Conservation (phyloP, 1,140 invertebrate genomes). For the Drosophila sp. region DNA sequence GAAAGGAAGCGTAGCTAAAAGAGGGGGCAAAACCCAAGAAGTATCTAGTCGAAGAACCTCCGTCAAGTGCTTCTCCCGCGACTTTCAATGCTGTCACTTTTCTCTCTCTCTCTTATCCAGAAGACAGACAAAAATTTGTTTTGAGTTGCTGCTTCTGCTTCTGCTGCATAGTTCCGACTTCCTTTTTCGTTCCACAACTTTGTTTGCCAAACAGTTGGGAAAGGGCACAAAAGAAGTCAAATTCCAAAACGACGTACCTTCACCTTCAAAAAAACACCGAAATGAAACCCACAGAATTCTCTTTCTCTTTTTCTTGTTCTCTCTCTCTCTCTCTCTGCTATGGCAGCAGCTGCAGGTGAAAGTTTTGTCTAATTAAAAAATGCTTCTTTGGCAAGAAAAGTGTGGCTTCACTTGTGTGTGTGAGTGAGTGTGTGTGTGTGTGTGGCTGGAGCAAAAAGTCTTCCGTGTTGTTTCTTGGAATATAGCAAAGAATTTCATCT, state of each 20-base stretch:
- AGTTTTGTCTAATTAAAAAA: conserved; percentile 63
- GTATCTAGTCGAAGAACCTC: conserved; percentile 21
- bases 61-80: conserved; percentile 43
- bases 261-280: conserved; percentile 2
- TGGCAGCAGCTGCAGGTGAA: conserved; percentile 59
- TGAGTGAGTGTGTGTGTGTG: neutral
- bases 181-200: conserved; percentile 12
- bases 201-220: conserved; percentile 18
- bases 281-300: conserved; percentile 19
- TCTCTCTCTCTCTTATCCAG: conserved; percentile 19
- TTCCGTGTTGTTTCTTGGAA: neutral
- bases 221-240: conserved; percentile 47
- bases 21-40: conserved; percentile 2
- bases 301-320: conserved; percentile 16
- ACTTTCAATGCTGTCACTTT: conserved; percentile 55
- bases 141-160: conserved; percentile 39
- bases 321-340: conserved; percentile 2
- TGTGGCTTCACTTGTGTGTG: conserved; percentile 48
- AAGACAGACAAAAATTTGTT: conserved; percentile 39
- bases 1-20: conserved; percentile 11
- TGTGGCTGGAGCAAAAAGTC: neutral
- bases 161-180: conserved; percentile 48
- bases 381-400: conserved; percentile 55
- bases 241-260: conserved; percentile 44
- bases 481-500: neutral